These are phyloP conservation scores for Drosophila helvetica DNA, from an alignment of 2,888 invertebrate genomes.

Conservation along the genomic window DNA sequence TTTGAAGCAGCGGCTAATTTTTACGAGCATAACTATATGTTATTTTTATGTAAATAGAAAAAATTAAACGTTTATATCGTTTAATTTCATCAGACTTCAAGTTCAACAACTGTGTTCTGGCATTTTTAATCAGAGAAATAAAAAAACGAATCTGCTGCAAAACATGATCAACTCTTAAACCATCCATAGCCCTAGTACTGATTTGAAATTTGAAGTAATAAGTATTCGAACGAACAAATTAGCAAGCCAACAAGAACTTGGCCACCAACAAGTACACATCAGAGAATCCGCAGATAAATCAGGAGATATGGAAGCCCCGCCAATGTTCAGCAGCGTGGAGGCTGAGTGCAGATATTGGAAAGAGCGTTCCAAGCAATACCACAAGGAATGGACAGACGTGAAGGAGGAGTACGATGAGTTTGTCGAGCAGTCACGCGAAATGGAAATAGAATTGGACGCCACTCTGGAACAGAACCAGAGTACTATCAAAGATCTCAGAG, in stretches of 20 bases:
- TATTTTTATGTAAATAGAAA: slow-evolving; percentile 74
- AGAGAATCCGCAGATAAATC: slow-evolving; percentile 16
- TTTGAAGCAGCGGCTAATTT: slow-evolving; percentile 74
- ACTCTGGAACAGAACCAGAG: slow-evolving; percentile 95
- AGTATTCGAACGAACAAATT: slow-evolving; percentile 68
- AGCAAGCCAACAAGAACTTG: slow-evolving; percentile 57
- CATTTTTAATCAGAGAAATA: slow-evolving; percentile 52
- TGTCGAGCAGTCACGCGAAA: slow-evolving; percentile 94
- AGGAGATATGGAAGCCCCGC: slow-evolving; percentile 81
- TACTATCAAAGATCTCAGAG: slow-evolving; percentile 92
- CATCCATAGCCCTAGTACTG: slow-evolving; percentile 50
- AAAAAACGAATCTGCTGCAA: slow-evolving; percentile 53
- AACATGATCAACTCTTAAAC: slow-evolving; percentile 32
- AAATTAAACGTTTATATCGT: slow-evolving; percentile 52
- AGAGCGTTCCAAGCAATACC: slow-evolving; percentile 88
- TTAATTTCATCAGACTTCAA: slow-evolving; percentile 43
- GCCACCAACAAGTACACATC: slow-evolving; percentile 61
- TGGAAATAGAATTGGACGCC: slow-evolving; percentile 97
- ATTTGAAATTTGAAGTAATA: slow-evolving; percentile 32
- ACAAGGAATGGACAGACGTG: slow-evolving; percentile 90
- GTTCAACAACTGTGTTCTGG: slow-evolving; percentile 69
- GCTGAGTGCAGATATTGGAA: slow-evolving; percentile 87
- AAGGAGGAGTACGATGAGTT: slow-evolving; percentile 97
- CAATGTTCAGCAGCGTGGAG: slow-evolving; percentile 84
- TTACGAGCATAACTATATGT: slow-evolving; percentile 67